phyloP scores from a whole-genome alignment of 2,797 vertebrate genomes.

The Myotis findleyi region DNA sequence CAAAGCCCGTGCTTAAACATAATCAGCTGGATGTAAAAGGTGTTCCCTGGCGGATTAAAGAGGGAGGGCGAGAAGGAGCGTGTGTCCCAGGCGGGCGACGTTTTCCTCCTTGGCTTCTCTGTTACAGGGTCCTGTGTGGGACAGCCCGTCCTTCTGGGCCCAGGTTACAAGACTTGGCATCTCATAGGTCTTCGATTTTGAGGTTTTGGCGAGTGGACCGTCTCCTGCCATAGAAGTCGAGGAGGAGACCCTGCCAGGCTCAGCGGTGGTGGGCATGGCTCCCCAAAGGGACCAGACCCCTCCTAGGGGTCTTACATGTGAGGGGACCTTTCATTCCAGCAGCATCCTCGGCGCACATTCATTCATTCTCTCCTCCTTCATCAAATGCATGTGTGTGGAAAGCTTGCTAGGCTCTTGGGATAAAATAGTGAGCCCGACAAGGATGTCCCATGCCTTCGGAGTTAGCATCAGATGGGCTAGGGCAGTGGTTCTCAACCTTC shows the following conservation, averaged over 20 bases:
- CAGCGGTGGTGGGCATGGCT: neutral
- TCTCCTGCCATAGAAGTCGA: neutral
- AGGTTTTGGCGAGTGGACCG: neutral
- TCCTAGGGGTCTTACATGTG: neutral
- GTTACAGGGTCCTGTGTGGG: neutral
- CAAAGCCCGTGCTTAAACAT: constrained; percentile 76
- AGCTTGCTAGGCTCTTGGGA: neutral
- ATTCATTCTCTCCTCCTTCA: neutral
- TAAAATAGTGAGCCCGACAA: neutral
- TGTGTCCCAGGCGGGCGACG: accelerated
- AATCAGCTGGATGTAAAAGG: constrained; percentile 72
- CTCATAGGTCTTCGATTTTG: neutral
- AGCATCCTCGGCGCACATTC: neutral
- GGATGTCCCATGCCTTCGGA: no score
- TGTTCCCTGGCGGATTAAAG: constrained; percentile 27
- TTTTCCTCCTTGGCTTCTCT: neutral
- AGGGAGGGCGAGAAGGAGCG: neutral
- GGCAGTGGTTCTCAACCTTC: no score
- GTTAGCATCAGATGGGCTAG: neutral
- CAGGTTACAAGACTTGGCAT: neutral
- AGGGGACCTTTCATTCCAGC: neutral
- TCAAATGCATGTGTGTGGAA: neutral
- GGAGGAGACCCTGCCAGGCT: neutral
- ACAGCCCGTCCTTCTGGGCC: neutral
- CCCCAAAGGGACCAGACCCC: neutral